Percentiles rank a stretch among this genome's conserved stretches.
These are phyloP conservation scores for Takifugu bimaculatus DNA, from an alignment of 2,113 vertebrate species.

Conservation along the genomic window DNA sequence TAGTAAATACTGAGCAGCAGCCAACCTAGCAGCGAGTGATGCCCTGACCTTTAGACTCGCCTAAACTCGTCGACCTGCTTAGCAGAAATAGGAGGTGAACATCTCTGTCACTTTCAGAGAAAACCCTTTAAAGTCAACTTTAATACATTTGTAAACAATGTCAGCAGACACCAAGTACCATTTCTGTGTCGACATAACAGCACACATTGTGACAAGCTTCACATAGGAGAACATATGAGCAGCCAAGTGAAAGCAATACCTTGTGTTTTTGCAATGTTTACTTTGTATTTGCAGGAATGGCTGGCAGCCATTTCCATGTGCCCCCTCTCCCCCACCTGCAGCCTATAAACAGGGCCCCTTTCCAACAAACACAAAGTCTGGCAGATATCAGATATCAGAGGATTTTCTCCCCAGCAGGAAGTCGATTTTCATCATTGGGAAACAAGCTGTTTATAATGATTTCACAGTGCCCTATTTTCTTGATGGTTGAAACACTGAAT, in stretches of 20 bases:
- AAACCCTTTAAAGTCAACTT: not conserved
- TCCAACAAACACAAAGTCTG: conserved; percentile 28
- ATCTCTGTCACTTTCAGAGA: conserved; percentile 14
- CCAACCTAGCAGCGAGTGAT: conserved; percentile 1
- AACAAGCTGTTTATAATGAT: no score
- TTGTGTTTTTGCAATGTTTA: conserved; percentile 44
- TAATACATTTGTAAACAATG: no score
- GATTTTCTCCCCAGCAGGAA: conserved; percentile 15
- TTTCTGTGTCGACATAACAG: conserved; percentile 17
- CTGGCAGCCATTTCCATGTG: conserved; percentile 27
- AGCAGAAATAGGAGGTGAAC: conserved; percentile 20
- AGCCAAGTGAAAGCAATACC: conserved; percentile 44
- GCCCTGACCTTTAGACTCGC: conserved; percentile 28
- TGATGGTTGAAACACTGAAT: no score
- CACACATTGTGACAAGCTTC: conserved; percentile 5
- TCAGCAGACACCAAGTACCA: no score
- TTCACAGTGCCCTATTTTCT: no score
- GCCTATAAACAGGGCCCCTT: conserved; percentile 44
- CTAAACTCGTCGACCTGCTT: conserved; percentile 17
- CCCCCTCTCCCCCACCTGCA: no score
- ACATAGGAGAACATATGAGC: conserved; percentile 18
- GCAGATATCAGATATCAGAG: conserved; percentile 30
- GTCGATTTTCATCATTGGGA: not conserved
- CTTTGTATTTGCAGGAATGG: conserved; percentile 33
- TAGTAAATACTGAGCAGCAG: conserved; percentile 30